phyloP scores from a whole-genome alignment of 2,888 invertebrate species.

The Pseudanteris insignis region DNA sequence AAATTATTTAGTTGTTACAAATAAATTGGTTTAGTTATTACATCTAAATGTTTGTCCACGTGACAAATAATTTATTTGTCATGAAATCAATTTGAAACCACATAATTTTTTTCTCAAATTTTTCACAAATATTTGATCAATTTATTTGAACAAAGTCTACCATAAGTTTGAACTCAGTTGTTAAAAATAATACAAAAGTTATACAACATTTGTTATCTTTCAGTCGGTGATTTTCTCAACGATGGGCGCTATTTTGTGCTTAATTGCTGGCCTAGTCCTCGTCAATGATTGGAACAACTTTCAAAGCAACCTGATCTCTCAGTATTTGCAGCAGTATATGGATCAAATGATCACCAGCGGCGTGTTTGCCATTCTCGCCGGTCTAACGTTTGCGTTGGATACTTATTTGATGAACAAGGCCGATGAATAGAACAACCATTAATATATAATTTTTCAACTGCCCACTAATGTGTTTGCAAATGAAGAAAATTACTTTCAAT shows the following conservation, averaged over 20 bases:
- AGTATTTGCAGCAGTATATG: conserved; percentile 70
- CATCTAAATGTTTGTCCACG: too few relatives aligned
- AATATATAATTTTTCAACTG: too few relatives aligned
- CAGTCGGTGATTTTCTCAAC: conserved; percentile 71
- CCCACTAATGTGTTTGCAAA: too few relatives aligned
- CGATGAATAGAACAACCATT: conserved; percentile 18
- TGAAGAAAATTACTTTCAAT: too few relatives aligned
- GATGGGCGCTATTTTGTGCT: conserved; percentile 72
- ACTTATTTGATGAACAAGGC: conserved; percentile 69
- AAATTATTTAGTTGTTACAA: too few relatives aligned
- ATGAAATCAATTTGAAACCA: too few relatives aligned
- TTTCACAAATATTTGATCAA: too few relatives aligned
- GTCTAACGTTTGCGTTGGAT: conserved; percentile 72
- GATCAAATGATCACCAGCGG: conserved; percentile 74
- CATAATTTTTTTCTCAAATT: too few relatives aligned
- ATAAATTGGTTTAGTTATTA: too few relatives aligned
- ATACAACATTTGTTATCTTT: conserved; percentile 37
- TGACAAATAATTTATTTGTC: not conserved
- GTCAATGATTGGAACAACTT: conserved; percentile 65
- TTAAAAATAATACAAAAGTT: not conserved
- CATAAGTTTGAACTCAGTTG: not conserved
- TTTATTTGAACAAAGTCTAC: not conserved
- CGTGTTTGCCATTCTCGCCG: conserved; percentile 72
- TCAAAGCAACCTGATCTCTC: conserved; percentile 64
- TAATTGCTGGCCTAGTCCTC: conserved; percentile 74